Conservation (phyloP, 1,140 invertebrate species). For the Drosophila malerkotliana region DNA sequence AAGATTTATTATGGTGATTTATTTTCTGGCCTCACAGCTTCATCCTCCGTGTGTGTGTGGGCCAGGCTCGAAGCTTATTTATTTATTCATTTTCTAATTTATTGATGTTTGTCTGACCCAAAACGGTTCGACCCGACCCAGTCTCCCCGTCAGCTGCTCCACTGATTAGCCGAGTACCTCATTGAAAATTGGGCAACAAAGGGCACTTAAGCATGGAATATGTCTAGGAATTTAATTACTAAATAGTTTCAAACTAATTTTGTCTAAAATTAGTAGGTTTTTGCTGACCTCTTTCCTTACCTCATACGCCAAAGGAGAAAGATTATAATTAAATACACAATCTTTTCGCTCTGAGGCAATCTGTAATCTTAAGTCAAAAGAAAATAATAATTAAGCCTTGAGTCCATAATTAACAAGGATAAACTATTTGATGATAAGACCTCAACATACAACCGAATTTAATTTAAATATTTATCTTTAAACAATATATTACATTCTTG, state of each 20-base stretch:
- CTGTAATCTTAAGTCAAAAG: too few relatives aligned
- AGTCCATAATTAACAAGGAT: too few relatives aligned
- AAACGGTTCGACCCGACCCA: conserved; percentile 44
- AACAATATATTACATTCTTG: too few relatives aligned
- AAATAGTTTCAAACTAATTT: not conserved
- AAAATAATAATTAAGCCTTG: too few relatives aligned
- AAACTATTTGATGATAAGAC: too few relatives aligned
- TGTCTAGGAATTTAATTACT: not conserved
- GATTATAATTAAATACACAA: too few relatives aligned
- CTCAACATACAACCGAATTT: too few relatives aligned
- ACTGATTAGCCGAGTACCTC: conserved; percentile 60
- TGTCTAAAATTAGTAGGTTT: too few relatives aligned
- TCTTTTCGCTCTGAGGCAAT: too few relatives aligned
- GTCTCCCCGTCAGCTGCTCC: conserved; percentile 52
- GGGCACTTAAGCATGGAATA: not conserved
- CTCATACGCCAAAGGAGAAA: not conserved
- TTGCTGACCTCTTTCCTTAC: not conserved
- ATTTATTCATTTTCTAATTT: conserved; percentile 83
- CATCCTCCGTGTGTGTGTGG: not conserved
- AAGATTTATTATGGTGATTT: conserved; percentile 83
- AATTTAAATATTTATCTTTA: too few relatives aligned
- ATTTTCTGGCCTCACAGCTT: conserved; percentile 45
- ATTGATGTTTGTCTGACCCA: conserved; percentile 82
- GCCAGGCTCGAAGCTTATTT: conserved; percentile 72
- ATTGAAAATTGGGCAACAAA: not conserved